Conservation (phyloP, 2,888 invertebrate species). For the Lypha dubia region DNA sequence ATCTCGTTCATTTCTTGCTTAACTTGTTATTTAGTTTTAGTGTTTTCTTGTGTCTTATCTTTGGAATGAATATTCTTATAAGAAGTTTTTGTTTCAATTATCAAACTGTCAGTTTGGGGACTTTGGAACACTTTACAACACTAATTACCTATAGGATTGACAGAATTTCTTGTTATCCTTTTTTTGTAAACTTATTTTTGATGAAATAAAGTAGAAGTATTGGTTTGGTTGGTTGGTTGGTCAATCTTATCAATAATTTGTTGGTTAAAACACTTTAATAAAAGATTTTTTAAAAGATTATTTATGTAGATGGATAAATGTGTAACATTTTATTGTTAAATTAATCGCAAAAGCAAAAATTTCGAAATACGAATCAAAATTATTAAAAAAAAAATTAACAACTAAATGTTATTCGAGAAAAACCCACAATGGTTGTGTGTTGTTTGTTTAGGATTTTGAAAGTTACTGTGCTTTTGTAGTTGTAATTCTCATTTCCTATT, state of each 20-base stretch:
- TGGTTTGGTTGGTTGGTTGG: slow-evolving; percentile 9
- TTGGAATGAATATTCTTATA: slow-evolving; percentile 61
- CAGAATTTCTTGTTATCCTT: not conserved
- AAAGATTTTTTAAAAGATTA: not conserved
- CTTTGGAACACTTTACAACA: slow-evolving; percentile 41
- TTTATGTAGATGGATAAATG: not conserved
- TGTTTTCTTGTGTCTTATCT: slow-evolving; percentile 38
- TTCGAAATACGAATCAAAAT: too few relatives aligned
- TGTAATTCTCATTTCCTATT: too few relatives aligned
- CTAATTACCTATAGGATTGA: slow-evolving; percentile 63
- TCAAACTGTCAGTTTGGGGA: slow-evolving; percentile 56
- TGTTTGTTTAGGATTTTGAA: too few relatives aligned
- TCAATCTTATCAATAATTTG: slow-evolving; percentile 34
- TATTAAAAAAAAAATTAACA: too few relatives aligned
- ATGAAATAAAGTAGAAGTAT: not conserved
- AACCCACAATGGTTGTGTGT: too few relatives aligned
- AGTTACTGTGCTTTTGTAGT: too few relatives aligned
- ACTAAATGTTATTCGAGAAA: too few relatives aligned
- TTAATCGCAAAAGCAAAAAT: too few relatives aligned
- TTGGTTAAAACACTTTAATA: not conserved
- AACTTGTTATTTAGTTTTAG: slow-evolving; percentile 22
- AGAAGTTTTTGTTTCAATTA: slow-evolving; percentile 68
- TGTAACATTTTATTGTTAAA: not conserved
- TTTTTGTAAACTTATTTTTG: not conserved
- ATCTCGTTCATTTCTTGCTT: slow-evolving; percentile 1